A percentile compares a stretch with the other conserved stretches of the same genome.
These are phyloP conservation scores for Gorsachius goisagi DNA, from an alignment of 2,113 vertebrate genomes.

Conservation along the genomic window DNA sequence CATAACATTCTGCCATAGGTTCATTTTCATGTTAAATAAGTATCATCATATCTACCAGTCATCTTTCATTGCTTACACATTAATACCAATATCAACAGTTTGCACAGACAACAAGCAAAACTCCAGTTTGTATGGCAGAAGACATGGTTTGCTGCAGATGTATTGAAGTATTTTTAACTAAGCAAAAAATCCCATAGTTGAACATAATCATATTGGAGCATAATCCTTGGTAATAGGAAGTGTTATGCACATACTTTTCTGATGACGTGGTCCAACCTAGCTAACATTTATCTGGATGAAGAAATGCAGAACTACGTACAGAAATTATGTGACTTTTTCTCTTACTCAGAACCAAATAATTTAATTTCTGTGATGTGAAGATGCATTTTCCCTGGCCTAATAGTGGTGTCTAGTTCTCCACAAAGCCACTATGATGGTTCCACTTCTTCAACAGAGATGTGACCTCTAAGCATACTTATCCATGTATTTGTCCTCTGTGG, in stretches of 20 bases:
- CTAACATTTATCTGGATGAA: background rate
- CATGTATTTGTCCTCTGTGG: background rate
- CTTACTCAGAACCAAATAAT: background rate
- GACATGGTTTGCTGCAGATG: background rate
- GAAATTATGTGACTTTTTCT: background rate
- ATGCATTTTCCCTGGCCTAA: background rate
- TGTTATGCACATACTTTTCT: background rate
- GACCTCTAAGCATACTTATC: background rate
- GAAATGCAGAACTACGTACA: background rate
- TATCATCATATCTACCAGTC: background rate
- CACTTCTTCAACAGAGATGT: background rate
- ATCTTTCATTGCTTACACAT: background rate
- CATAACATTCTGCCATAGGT: background rate
- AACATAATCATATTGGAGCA: background rate
- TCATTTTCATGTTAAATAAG: background rate
- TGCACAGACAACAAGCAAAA: background rate
- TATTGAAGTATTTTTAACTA: background rate
- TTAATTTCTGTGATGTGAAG: background rate
- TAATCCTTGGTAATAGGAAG: background rate
- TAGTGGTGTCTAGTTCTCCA: background rate
- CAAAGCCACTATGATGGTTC: background rate
- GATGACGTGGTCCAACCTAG: rapidly evolving
- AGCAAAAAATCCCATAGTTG: background rate
- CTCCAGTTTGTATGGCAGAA: background rate
- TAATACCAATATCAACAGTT: background rate